A percentile compares a stretch with the other conserved stretches of the same genome.
These are phyloP conservation scores for Caranx ignobilis DNA, from an alignment of 2,113 vertebrate species.

Conservation along the genomic window DNA sequence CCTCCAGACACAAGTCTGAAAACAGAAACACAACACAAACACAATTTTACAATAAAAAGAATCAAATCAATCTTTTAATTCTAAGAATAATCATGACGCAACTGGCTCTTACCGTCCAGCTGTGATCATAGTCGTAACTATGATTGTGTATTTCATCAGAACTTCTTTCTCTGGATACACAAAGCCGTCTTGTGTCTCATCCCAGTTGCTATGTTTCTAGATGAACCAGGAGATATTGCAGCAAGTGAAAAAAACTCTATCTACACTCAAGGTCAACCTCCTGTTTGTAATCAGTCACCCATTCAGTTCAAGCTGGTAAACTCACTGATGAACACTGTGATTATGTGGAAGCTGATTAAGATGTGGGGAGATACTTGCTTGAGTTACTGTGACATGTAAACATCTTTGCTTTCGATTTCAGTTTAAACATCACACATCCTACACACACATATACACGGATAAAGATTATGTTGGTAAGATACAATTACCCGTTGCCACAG, in stretches of 20 bases:
- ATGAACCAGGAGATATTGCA: neutral
- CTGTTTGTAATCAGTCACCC: neutral
- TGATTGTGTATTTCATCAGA: constrained; percentile 83
- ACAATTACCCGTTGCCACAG: neutral
- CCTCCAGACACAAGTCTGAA: constrained; percentile 88
- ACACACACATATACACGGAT: neutral
- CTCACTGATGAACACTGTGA: neutral
- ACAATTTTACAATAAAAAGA: neutral
- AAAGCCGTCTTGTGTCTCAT: constrained; percentile 72
- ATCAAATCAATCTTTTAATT: neutral
- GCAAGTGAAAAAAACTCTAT: neutral
- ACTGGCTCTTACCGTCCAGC: constrained; percentile 88
- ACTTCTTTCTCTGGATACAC: constrained; percentile 80
- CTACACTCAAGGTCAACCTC: neutral
- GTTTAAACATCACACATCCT: too few species aligned
- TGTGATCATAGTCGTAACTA: constrained; percentile 90
- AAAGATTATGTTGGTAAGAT: neutral
- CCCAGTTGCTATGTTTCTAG: constrained; percentile 89
- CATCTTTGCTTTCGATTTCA: neutral
- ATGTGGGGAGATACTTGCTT: neutral
- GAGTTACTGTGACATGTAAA: constrained; percentile 1
- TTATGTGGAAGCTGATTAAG: neutral
- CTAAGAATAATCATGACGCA: neutral
- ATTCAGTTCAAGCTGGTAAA: neutral
- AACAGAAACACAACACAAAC: neutral